These are phyloP conservation scores for Cyanoramphus novaezelandiae DNA, from an alignment of 2,113 vertebrate species.

Conservation along the genomic window DNA sequence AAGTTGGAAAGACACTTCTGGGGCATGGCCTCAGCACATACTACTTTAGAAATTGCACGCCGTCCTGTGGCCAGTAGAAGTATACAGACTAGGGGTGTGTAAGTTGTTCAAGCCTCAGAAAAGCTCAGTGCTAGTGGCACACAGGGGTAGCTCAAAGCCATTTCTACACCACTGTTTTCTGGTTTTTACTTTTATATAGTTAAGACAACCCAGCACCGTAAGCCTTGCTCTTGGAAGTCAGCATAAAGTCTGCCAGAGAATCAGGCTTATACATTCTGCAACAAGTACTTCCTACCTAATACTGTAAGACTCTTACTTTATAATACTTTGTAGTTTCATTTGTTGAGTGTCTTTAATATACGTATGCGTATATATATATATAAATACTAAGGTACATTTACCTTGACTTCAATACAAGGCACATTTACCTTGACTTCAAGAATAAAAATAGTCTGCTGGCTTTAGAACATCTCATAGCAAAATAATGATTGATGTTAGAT, in stretches of 20 bases:
- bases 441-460: background rate
- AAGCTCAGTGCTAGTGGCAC: background rate
- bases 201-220: background rate
- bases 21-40: background rate
- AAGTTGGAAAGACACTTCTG: background rate
- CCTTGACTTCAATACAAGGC: background rate
- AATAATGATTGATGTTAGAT: background rate
- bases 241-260: background rate
- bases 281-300: background rate
- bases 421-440: background rate
- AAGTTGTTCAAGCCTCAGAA: background rate
- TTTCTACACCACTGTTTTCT: background rate
- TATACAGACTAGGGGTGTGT: background rate
- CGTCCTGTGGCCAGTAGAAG: background rate
- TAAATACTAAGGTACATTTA: background rate
- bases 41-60: background rate
- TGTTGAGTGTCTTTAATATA: background rate
- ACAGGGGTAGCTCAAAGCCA: accelerated
- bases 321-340: background rate
- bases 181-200: background rate
- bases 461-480: background rate
- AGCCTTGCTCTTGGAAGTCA: background rate
- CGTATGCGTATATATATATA: accelerated
- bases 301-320: background rate
- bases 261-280: background rate